Base-by-base conservation (phyloP, 2,797 vertebrate genomes). In the Schizopygopsis pylzovi region DNA sequence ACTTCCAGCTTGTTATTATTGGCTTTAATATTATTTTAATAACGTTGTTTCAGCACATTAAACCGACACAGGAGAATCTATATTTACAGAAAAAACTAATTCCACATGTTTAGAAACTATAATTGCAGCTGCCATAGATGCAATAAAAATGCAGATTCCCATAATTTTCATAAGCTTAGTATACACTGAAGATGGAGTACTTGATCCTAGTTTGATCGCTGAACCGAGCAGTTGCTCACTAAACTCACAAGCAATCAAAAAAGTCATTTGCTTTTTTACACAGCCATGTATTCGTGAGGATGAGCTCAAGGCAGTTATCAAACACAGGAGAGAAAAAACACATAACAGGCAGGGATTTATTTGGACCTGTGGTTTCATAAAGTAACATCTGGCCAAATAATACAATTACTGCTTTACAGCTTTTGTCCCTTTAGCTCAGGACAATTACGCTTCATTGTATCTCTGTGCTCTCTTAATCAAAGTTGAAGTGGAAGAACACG, bases 391-490 rank as follows among this genome's bases (percentile, higher is more conserved):
- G 33, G 33, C 78, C 6, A 37, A 71, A 80, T 72, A 80, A 85
- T 7, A 16, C 12, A 79, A 85, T 79, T 79, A 85, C 39, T 20
- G 6, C 61, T 54, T 41, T 68, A 61, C 13, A 72, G 65, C 39
- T 20, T 63, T 56, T 56, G n/a, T 56, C 45, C 75, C 39, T 79
- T 85, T 63, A 72, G 20, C 52, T 59, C 41, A 41, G 54, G 54
- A 63, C 67, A 45, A 12, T 78, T 41, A 77, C 59, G 45, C 47
- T 52, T 49, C 61, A 22, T 85, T 22, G 15, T 49, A 78, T 79
- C 52, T 63, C 49, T 49, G 63, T 45, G 65, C 61, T 45, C 52
- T 47, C 54, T 79, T 79, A 72, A 85, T 80, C 67, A 81, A 73
- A 63, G 67, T 6, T 25, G 15, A 49, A 72, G 45, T 72, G 68